A percentile compares a stretch with the other conserved stretches of the same genome.
Evolutionary conservation across 2,888 invertebrate species (phyloP).

Genomic region (Encarsia formosa): DNA sequence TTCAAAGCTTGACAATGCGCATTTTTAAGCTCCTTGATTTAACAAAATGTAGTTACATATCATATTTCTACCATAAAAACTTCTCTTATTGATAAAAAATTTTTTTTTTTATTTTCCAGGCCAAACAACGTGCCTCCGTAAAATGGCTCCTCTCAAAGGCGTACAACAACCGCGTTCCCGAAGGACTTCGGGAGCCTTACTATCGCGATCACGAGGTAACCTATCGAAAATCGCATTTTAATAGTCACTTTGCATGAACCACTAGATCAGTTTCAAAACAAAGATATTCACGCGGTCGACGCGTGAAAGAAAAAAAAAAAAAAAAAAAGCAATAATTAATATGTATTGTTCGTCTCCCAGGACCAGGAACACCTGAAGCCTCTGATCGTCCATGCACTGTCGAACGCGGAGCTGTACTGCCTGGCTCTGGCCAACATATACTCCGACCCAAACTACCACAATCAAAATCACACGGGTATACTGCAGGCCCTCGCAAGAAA

Average conservation of each 20-base stretch:
- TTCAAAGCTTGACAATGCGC: too few species aligned
- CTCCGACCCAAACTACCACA: slow-evolving; percentile 93
- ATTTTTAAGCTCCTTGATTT: too few species aligned
- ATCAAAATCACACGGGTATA: slow-evolving; percentile 92
- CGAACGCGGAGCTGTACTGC: slow-evolving; percentile 93
- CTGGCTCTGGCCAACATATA: slow-evolving; percentile 91
- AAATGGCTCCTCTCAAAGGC: slow-evolving; percentile 96
- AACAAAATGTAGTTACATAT: too few species aligned
- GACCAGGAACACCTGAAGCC: slow-evolving; percentile 92
- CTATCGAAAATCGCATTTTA: too few species aligned
- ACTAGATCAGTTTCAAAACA: too few species aligned
- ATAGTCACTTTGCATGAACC: too few species aligned
- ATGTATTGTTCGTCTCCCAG: too few species aligned
- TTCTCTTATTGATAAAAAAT: not conserved
- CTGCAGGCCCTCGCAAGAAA: slow-evolving; percentile 89
- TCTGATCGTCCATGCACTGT: slow-evolving; percentile 83
- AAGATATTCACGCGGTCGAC: too few species aligned
- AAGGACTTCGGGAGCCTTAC: slow-evolving; percentile 89
- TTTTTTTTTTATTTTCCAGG: slow-evolving; percentile 65
- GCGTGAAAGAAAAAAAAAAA: not conserved
- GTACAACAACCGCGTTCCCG: slow-evolving; percentile 90
- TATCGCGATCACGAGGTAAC: slow-evolving; percentile 89
- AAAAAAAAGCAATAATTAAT: not conserved
- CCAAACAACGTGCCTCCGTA: slow-evolving; percentile 91
- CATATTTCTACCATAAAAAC: too few species aligned